Percentiles rank a stretch among this genome's conserved stretches.
Conservation (phyloP, 1,140 invertebrate genomes). For the Drosophila navojoa region DNA sequence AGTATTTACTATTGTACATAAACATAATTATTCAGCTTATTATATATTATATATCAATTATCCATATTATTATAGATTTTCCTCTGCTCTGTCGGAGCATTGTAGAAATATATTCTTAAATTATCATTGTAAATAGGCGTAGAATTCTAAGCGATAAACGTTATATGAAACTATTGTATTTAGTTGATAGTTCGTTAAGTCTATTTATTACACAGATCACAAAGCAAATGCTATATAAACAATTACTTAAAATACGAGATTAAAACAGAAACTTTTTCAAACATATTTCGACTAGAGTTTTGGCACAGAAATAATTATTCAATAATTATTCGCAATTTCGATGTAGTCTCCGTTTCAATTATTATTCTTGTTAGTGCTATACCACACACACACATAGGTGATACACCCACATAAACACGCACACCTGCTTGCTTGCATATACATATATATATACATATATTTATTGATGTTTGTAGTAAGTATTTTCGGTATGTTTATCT, state of each 20-base stretch:
- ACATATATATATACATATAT: background rate
- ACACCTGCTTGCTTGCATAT: background rate
- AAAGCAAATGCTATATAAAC: slow-evolving; percentile 56
- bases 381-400: no score
- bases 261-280: slow-evolving; percentile 12
- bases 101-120: background rate
- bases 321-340: background rate
- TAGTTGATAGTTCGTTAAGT: slow-evolving; percentile 64
- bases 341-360: background rate
- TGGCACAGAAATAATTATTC: background rate
- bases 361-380: background rate
- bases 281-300: background rate
- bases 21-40: background rate
- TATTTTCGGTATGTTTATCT: background rate
- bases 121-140: slow-evolving; percentile 18
- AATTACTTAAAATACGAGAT: slow-evolving; percentile 34
- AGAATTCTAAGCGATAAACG: background rate
- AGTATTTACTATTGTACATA: slow-evolving; percentile 68
- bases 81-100: background rate
- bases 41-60: background rate
- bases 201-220: slow-evolving; percentile 39
- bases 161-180: slow-evolving; percentile 22
- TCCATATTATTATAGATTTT: background rate
- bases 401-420: no score
- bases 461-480: slow-evolving; percentile 4